Evolutionary conservation across 2,888 invertebrate species (phyloP), one percentile per base, ranked within the genome.

Genomic region (Pemphredon lugubris): DNA sequence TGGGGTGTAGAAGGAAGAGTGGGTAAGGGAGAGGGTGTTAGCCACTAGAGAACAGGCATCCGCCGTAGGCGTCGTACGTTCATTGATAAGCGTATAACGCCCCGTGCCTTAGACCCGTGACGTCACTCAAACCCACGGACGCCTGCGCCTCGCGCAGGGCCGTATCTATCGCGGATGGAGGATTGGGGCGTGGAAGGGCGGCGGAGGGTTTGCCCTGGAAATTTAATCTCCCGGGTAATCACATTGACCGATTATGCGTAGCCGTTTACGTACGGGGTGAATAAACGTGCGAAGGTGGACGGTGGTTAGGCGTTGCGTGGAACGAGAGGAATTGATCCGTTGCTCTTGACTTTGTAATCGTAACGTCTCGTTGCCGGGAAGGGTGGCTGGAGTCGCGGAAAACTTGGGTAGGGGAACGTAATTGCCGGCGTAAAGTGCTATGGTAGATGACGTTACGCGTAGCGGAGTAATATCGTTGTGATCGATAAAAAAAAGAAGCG

Each of bases 51-150:
- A 76, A 77, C 81, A 82, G 81, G 75, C 78, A 80, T 76, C 72
- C 73, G 77, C 81, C 83, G 81, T 82, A 83, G 84, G 83, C 86
- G 82, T 82, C 83, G 85, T 86, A 86, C 86, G 85, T 87, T 87
- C 87, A 87, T 87, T 87, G 87, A 87, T 87, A 86, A 87, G 84
- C 85, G 81, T 81, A 77, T 80, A 73, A 77, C 79, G 65, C 72
- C 74, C 74, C 78, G 72, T 78, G 72, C 75, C 78, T 82, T 77
- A 75, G 74, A 65, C 63, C 47, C 68, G 64, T 83, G 83, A 83
- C 83, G 83, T 83, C 83, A 83, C 63, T 40, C 72, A 70, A 71
- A 75, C 77, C 71, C 71, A 77, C 60, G 51, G 53, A 78, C 80
- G 77, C 78, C 70, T 83, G 83, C 82, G 81, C 81, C 53, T 47